phyloP scores from a whole-genome alignment of 2,113 vertebrate species.

The Antennarius striatus region DNA sequence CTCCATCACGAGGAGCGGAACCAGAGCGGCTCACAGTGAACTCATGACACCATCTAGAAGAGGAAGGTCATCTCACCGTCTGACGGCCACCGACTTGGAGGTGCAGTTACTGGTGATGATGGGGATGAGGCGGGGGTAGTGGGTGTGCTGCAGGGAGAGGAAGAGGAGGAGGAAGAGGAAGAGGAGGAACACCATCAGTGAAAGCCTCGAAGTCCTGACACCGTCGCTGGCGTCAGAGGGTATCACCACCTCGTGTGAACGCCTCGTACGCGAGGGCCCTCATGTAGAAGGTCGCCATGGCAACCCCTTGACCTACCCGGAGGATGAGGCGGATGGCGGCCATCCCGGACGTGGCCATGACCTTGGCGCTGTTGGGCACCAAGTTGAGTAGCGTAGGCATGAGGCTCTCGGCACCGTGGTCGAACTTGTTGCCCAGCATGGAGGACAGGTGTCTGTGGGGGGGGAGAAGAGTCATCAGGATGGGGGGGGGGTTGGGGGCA shows the following conservation, averaged over 20 bases:
- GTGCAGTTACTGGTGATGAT: slow-evolving; percentile 99
- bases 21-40: too few relatives aligned
- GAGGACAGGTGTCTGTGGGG: slow-evolving; percentile 87
- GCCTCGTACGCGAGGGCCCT: too few relatives aligned
- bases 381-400: slow-evolving; percentile 98
- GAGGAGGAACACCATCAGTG: too few relatives aligned
- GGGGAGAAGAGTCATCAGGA: slow-evolving; percentile 11
- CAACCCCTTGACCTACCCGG: slow-evolving; percentile 81
- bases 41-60: too few relatives aligned
- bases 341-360: slow-evolving; percentile 97
- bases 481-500: neutral
- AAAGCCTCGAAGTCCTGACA: too few relatives aligned
- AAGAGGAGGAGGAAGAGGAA: slow-evolving; percentile 4
- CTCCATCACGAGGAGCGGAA: too few relatives aligned
- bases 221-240: too few relatives aligned
- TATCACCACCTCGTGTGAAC: too few relatives aligned
- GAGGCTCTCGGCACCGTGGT: slow-evolving; percentile 95
- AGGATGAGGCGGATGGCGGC: slow-evolving; percentile 95
- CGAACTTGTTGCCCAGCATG: slow-evolving; percentile 94
- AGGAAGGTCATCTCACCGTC: slow-evolving; percentile 82
- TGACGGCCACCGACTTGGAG: slow-evolving; percentile 95
- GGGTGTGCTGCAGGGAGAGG: slow-evolving; percentile 85
- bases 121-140: slow-evolving; percentile 95
- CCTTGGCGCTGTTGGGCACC: slow-evolving; percentile 99
- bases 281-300: too few relatives aligned